A percentile compares a stretch with the other conserved stretches of the same genome.
These are phyloP conservation scores for Aricia artaxerxes DNA, from an alignment of 2,888 invertebrate species.

Conservation along the genomic window DNA sequence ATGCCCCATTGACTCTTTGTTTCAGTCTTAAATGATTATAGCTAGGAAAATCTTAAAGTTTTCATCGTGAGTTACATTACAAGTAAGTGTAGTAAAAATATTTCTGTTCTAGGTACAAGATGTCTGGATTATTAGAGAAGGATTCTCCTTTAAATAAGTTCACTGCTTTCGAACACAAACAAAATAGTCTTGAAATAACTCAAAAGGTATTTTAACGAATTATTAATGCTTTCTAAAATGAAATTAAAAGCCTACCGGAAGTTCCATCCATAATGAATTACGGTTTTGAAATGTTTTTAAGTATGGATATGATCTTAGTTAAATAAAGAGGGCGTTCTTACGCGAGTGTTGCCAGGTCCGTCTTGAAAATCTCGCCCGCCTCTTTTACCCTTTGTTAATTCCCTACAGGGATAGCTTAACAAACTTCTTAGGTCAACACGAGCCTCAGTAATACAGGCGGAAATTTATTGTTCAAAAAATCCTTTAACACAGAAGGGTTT, in stretches of 20 bases:
- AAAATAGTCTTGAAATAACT: neutral
- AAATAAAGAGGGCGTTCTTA: slow-evolving; percentile 11
- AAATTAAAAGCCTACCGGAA: slow-evolving; percentile 6
- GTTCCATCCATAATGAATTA: slow-evolving; percentile 10
- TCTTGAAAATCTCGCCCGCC: slow-evolving; percentile 41
- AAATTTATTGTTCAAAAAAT: slow-evolving; percentile 37
- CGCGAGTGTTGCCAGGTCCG: slow-evolving; percentile 35
- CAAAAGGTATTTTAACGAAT: neutral
- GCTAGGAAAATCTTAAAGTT: neutral
- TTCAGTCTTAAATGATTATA: neutral
- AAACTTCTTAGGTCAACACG: slow-evolving; percentile 43
- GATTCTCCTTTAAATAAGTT: no score
- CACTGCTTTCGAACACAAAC: no score
- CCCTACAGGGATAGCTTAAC: slow-evolving; percentile 42
- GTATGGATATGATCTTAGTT: slow-evolving; percentile 7
- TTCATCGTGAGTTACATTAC: neutral
- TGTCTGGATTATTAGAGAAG: no score
- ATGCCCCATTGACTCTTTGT: slow-evolving; percentile 25
- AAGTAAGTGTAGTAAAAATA: neutral
- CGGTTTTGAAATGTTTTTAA: slow-evolving; percentile 9
- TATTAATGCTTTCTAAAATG: neutral
- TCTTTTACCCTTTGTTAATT: slow-evolving; percentile 43
- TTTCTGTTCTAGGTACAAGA: no score
- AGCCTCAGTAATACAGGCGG: slow-evolving; percentile 36
- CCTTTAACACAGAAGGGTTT: slow-evolving; percentile 33